These are phyloP conservation scores for Stenodera caucasica DNA, from an alignment of 2,888 invertebrate genomes.

Conservation along the genomic window DNA sequence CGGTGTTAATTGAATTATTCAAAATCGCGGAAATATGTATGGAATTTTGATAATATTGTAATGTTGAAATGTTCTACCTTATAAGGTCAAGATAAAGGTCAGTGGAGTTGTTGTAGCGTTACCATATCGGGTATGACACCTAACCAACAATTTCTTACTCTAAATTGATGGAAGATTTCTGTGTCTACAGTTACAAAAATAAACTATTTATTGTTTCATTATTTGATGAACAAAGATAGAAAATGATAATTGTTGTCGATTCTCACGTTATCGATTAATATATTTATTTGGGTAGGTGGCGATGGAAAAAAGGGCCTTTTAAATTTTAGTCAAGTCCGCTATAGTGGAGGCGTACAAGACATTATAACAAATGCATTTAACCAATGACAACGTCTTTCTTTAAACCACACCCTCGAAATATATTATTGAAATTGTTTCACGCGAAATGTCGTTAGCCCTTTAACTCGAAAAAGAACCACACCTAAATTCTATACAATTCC, in stretches of 20 bases:
- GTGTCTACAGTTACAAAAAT: no score
- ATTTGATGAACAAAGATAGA: no score
- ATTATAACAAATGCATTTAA: no score
- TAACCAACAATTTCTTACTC: no score
- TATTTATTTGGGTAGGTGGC: not conserved
- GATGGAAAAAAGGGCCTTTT: not conserved
- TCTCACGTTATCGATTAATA: not conserved
- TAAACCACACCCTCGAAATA: not conserved
- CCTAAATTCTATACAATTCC: not conserved
- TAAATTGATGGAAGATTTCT: no score
- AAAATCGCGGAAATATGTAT: not conserved
- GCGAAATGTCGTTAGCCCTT: not conserved
- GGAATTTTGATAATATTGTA: not conserved
- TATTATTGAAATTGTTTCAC: no score
- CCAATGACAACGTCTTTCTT: not conserved
- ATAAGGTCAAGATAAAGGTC: conserved; percentile 2
- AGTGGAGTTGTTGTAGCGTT: not conserved
- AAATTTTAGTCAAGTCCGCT: not conserved
- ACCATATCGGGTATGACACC: not conserved
- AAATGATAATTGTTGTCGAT: not conserved
- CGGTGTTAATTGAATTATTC: not conserved
- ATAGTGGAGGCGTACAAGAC: not conserved
- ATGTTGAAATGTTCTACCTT: not conserved
- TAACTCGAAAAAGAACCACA: no score
- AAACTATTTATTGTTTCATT: no score